phyloP scores from a whole-genome alignment of 2,888 invertebrate genomes.

The Leucoma salicis region DNA sequence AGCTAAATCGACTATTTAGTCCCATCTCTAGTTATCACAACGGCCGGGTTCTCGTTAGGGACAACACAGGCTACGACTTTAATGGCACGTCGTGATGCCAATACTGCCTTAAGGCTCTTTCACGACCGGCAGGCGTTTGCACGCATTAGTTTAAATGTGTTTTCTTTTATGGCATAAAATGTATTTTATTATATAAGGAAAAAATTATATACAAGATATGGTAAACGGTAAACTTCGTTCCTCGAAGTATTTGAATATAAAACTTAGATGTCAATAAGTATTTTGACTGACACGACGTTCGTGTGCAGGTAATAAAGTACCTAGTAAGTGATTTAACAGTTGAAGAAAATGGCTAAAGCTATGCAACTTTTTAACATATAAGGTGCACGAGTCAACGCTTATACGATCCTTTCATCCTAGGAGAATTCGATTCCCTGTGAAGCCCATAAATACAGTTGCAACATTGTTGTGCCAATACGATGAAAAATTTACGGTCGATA shows the following conservation, averaged over 20 bases:
- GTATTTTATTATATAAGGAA: too few species aligned
- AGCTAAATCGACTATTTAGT: conserved; percentile 19
- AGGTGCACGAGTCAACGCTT: neutral
- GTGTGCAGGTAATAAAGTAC: too few species aligned
- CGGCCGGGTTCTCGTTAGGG: conserved; percentile 35
- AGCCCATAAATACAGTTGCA: conserved; percentile 15
- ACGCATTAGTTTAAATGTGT: conserved; percentile 36
- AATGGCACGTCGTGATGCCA: conserved; percentile 41
- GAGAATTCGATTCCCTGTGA: conserved; percentile 6
- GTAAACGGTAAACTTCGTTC: too few species aligned
- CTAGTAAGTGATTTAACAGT: too few species aligned
- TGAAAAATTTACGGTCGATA: conserved; percentile 21
- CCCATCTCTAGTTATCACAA: conserved; percentile 37
- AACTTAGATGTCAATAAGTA: too few species aligned
- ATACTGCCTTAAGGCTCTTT: conserved; percentile 33
- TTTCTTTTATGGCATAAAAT: conserved; percentile 27
- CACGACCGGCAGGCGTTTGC: conserved; percentile 31
- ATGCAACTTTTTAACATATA: neutral
- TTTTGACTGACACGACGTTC: too few species aligned
- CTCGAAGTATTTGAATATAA: too few species aligned
- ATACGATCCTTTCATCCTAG: neutral
- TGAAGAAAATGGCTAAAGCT: too few species aligned
- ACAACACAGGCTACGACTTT: conserved; percentile 32
- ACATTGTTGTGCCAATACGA: conserved; percentile 18
- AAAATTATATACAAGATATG: too few species aligned